These are phyloP conservation scores for Pandemis heparana DNA, from an alignment of 2,888 invertebrate species.

Conservation along the genomic window DNA sequence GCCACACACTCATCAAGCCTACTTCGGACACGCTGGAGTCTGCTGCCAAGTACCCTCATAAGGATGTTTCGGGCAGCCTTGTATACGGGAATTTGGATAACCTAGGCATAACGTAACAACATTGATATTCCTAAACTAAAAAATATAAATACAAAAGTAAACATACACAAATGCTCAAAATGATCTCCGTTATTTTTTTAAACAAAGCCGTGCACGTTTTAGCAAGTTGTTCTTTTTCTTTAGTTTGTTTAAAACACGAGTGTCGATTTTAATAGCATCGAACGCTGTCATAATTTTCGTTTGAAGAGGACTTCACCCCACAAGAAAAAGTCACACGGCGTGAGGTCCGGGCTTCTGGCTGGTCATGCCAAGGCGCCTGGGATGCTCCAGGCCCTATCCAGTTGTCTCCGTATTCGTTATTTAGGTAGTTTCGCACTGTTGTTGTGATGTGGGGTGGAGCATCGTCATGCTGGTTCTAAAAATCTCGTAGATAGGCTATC, in stretches of 20 bases:
- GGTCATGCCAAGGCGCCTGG: neutral
- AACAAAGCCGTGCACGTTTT: neutral
- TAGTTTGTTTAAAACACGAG: neutral
- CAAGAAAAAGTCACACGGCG: neutral
- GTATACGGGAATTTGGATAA: constrained; percentile 63
- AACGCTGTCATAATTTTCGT: neutral
- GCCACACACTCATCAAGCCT: constrained; percentile 5
- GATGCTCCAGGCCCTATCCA: neutral
- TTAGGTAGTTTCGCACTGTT: too few species aligned
- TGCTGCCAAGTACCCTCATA: constrained; percentile 57
- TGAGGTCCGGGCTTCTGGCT: constrained; percentile 2
- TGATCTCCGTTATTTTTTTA: neutral
- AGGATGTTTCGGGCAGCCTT: constrained; percentile 45
- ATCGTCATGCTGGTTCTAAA: too few species aligned
- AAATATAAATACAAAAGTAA: too few species aligned
- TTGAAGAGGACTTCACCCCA: neutral
- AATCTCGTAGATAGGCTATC: too few species aligned
- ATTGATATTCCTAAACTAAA: neutral
- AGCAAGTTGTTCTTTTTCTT: neutral
- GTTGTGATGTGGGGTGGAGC: too few species aligned
- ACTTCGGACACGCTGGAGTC: constrained; percentile 48
- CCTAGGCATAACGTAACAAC: constrained; percentile 62
- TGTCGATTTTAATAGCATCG: neutral
- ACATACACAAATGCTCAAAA: neutral
- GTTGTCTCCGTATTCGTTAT: neutral